phyloP scores from a whole-genome alignment of 2,888 invertebrate genomes.

The Taenaris catops region DNA sequence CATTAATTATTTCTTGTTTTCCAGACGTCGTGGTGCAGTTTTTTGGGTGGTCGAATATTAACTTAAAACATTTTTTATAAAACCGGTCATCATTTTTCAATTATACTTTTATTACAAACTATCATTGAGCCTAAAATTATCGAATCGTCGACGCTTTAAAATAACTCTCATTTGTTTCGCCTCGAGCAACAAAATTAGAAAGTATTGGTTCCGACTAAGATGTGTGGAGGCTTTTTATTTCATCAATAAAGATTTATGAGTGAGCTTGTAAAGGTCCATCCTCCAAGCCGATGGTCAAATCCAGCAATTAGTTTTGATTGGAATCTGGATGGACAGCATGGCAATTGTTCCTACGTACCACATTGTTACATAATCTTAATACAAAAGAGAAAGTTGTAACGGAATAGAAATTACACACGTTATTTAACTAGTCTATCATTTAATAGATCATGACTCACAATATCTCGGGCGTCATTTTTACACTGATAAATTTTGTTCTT shows the following conservation, averaged over 20 bases:
- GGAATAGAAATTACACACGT: constrained; percentile 32
- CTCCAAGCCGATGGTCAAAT: constrained; percentile 33
- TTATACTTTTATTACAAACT: constrained; percentile 28
- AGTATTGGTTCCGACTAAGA: constrained; percentile 43
- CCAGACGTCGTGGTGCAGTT: constrained; percentile 16
- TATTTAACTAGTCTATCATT: constrained; percentile 29
- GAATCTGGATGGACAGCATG: constrained; percentile 35
- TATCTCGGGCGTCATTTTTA: constrained; percentile 9
- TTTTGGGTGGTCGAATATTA: constrained; percentile 22
- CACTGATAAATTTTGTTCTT: constrained; percentile 4
- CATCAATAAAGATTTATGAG: constrained; percentile 65
- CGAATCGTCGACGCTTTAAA: constrained; percentile 50
- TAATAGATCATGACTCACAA: constrained; percentile 17
- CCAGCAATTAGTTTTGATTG: constrained; percentile 52
- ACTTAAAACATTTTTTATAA: constrained; percentile 10
- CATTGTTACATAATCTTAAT: constrained; percentile 31
- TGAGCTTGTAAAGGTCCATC: constrained; percentile 38
- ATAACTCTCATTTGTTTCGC: constrained; percentile 59
- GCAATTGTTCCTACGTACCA: constrained; percentile 33
- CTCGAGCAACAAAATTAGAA: constrained; percentile 71
- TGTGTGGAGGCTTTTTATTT: constrained; percentile 39
- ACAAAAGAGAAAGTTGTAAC: constrained; percentile 51
- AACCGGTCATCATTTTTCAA: constrained; percentile 20
- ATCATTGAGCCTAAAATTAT: constrained; percentile 33
- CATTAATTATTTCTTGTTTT: constrained; percentile 26